Evolutionary conservation across 2,888 invertebrate species (phyloP).

Genomic region (Catocala nupta): DNA sequence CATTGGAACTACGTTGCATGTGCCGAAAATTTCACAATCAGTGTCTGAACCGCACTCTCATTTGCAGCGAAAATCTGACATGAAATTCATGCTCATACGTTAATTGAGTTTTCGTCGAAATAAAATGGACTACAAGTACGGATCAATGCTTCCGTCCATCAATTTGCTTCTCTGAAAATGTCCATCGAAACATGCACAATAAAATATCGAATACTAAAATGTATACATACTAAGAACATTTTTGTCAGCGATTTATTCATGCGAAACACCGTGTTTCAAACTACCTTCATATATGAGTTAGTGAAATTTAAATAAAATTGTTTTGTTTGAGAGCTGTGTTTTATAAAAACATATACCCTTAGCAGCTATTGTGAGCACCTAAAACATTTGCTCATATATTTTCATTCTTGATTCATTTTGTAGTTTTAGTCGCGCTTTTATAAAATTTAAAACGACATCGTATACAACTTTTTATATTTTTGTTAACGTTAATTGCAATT

Average conservation of each 20-base stretch:
- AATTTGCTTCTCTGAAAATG: background rate
- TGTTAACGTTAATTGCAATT: too few species aligned
- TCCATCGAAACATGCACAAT: background rate
- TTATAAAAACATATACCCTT: too few species aligned
- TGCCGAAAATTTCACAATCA: too few species aligned
- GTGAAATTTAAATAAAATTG: too few species aligned
- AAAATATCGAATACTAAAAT: slow-evolving; percentile 13
- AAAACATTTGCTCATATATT: too few species aligned
- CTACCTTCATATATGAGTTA: too few species aligned
- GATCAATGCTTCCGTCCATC: slow-evolving; percentile 1
- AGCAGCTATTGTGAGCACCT: too few species aligned
- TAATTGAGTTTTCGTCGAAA: background rate
- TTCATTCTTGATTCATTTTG: too few species aligned
- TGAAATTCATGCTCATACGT: background rate
- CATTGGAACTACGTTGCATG: background rate
- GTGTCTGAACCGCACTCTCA: background rate
- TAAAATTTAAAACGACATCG: too few species aligned
- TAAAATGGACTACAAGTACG: background rate
- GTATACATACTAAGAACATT: background rate
- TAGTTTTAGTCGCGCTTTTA: too few species aligned
- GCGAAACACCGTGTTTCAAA: slow-evolving; percentile 9
- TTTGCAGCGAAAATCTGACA: background rate
- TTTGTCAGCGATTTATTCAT: slow-evolving; percentile 13
- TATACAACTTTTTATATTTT: too few species aligned
- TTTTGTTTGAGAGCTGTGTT: too few species aligned